A percentile compares a stretch with the other conserved stretches of the same genome.
These are phyloP conservation scores for Anguilla pacifica DNA, from an alignment of 2,797 vertebrate genomes.

Conservation along the genomic window DNA sequence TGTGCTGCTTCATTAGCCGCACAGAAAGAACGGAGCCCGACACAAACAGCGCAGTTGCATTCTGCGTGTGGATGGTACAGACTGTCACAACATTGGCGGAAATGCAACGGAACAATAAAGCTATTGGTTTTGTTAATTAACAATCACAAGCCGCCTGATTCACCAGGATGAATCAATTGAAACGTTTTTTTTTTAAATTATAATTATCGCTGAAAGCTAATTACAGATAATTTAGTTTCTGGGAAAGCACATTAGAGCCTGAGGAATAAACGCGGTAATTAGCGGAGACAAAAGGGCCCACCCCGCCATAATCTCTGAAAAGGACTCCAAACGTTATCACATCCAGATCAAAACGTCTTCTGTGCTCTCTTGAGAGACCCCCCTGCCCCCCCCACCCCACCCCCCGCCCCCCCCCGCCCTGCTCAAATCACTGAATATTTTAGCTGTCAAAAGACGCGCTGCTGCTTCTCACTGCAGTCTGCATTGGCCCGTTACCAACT, in stretches of 20 bases:
- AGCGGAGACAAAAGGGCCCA: background rate
- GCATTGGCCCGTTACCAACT: background rate
- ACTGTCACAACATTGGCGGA: background rate
- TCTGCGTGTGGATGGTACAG: background rate
- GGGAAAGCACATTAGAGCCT: background rate
- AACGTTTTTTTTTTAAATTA: background rate
- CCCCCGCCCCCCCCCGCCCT: background rate
- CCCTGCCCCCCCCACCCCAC: too few relatives aligned
- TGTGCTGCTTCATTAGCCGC: background rate
- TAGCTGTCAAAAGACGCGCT: background rate
- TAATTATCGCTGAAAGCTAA: background rate
- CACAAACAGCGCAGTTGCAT: background rate
- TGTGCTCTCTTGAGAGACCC: background rate
- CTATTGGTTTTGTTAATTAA: background rate
- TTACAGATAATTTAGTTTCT: background rate
- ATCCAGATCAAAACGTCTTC: background rate
- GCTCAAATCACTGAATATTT: background rate
- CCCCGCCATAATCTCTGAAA: background rate
- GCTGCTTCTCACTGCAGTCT: background rate
- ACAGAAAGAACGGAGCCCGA: background rate
- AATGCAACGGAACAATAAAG: background rate
- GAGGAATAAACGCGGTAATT: background rate
- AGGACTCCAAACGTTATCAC: background rate
- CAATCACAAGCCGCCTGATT: background rate
- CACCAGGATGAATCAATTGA: background rate